Conservation (phyloP, 2,888 invertebrate species). For the Eupeodes latifasciatus region DNA sequence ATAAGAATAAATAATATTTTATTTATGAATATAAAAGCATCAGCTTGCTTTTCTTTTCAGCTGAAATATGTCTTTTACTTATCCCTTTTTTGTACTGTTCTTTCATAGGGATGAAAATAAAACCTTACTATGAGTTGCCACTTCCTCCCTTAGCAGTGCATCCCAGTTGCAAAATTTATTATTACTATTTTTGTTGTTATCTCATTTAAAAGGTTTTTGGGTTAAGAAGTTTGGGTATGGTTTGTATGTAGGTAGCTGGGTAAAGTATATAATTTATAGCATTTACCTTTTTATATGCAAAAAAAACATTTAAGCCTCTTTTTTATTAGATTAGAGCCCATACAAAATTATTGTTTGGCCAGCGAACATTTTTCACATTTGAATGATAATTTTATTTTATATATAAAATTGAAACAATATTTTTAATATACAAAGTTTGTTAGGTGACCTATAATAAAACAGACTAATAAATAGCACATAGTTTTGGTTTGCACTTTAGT, state of each 20-base stretch:
- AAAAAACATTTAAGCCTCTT: conserved; percentile 13
- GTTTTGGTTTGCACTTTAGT: no score
- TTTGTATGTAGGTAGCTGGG: neutral
- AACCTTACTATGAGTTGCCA: conserved; percentile 31
- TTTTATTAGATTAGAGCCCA: conserved; percentile 51
- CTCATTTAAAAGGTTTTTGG: conserved; percentile 40
- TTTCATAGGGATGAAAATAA: conserved; percentile 11
- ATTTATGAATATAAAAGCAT: conserved; percentile 29
- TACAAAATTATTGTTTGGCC: conserved; percentile 42
- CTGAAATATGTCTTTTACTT: conserved; percentile 35
- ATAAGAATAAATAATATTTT: conserved; percentile 64
- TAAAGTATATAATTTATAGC: conserved; percentile 11
- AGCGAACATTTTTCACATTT: conserved; percentile 26
- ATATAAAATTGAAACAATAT: no score
- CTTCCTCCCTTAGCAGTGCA: neutral
- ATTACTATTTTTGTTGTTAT: conserved; percentile 51
- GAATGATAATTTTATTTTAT: neutral
- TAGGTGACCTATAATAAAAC: no score
- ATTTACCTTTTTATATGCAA: conserved; percentile 32
- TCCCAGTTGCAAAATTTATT: conserved; percentile 51
- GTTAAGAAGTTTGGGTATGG: conserved; percentile 4
- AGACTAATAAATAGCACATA: no score
- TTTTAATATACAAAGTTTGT: no score
- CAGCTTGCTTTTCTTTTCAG: neutral
- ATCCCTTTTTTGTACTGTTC: conserved; percentile 25